Conservation (phyloP, 92 coral and sea anemone genomes). For the Montipora capitata region DNA sequence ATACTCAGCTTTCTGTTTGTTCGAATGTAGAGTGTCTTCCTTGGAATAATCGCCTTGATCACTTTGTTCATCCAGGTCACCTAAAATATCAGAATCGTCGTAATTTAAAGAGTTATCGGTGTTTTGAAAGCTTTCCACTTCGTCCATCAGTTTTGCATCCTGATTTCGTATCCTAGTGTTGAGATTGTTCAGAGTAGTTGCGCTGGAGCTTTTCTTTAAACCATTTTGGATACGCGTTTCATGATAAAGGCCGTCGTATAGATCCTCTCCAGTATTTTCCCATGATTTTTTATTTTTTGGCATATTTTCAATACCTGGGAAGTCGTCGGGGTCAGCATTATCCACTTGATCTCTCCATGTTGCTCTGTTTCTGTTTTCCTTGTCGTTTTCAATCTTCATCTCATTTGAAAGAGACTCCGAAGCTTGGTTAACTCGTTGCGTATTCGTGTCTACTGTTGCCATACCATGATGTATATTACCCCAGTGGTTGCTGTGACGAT, state of each 20-base stretch:
- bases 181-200: constrained; percentile 18
- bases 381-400: not conserved
- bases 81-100: constrained; percentile 28
- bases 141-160: constrained; percentile 33
- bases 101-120: constrained; percentile 4
- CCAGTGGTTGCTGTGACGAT: constrained; percentile 6
- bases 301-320: not conserved
- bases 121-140: constrained; percentile 26
- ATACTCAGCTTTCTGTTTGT: not conserved
- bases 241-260: not conserved
- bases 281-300: not conserved
- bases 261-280: not conserved
- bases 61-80: not conserved
- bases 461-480: not conserved
- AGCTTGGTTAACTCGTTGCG: not conserved
- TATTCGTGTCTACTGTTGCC: not conserved
- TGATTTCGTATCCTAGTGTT: constrained; percentile 16
- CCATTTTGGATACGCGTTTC: not conserved
- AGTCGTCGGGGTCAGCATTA: not conserved
- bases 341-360: not conserved
- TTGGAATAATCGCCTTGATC: not conserved
- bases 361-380: not conserved
- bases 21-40: not conserved
- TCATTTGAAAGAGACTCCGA: not conserved
- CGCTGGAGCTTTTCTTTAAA: not conserved